Conservation (phyloP, 2,797 vertebrate genomes). For the Danionella dracula region DNA sequence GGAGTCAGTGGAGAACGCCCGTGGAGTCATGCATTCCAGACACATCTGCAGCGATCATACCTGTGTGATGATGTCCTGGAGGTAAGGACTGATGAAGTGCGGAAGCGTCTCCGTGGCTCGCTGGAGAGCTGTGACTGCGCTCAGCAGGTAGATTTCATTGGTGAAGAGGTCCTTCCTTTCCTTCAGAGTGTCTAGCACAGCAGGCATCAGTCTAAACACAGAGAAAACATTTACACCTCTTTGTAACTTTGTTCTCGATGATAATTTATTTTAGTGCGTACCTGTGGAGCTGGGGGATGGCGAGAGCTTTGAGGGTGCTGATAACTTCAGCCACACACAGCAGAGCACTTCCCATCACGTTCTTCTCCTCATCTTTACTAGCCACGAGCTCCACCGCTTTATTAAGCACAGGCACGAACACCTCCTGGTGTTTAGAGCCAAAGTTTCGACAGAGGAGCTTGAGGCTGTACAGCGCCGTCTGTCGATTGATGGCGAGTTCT, state of each 20-base stretch:
- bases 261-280: too few species aligned
- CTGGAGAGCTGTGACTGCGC: conserved; percentile 82
- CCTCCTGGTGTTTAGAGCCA: conserved; percentile 66
- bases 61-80: conserved; percentile 74
- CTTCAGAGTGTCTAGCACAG: conserved; percentile 69
- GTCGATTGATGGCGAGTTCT: conserved; percentile 87
- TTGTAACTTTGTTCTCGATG: too few species aligned
- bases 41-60: conserved; percentile 44
- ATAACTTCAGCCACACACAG: conserved; percentile 87
- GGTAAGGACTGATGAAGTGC: conserved; percentile 90
- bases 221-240: too few species aligned
- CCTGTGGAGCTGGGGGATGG: conserved; percentile 89
- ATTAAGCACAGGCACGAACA: conserved; percentile 77
- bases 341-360: conserved; percentile 84
- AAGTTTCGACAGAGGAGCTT: conserved; percentile 91
- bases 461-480: conserved; percentile 90
- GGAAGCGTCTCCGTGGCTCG: conserved; percentile 81
- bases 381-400: conserved; percentile 66
- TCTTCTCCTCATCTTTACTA: conserved; percentile 77
- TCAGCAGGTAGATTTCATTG: conserved; percentile 86
- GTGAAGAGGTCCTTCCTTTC: conserved; percentile 72
- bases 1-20: too few species aligned
- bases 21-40: not conserved
- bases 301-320: conserved; percentile 71
- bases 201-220: conserved; percentile 79